A percentile compares a stretch with the other conserved stretches of the same genome.
Evolutionary conservation across 2,797 vertebrate genomes (phyloP).

Genomic region (Mycteria americana): DNA sequence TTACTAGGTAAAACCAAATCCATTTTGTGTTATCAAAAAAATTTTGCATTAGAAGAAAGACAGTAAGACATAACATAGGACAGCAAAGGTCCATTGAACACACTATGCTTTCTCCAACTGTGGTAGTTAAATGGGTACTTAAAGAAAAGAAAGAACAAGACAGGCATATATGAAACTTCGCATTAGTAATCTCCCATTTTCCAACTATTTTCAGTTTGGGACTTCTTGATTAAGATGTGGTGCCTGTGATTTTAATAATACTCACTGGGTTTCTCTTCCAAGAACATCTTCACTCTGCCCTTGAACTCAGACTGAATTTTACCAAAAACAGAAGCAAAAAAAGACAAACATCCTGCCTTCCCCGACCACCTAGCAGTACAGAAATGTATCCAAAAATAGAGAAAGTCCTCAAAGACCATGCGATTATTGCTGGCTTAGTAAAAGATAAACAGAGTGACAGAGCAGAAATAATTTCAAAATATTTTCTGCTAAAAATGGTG

Average conservation of each 20-base stretch:
- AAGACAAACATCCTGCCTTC: slow-evolving; percentile 4
- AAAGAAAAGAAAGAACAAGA: not conserved
- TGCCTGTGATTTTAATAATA: not conserved
- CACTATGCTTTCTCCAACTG: not conserved
- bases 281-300: not conserved
- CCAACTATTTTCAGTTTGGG: not conserved
- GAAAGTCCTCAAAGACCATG: not conserved
- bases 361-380: not conserved
- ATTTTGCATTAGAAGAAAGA: not conserved
- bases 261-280: not conserved
- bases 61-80: not conserved
- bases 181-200: not conserved
- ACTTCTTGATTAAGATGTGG: not conserved
- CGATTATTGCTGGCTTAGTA: not conserved
- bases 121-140: not conserved
- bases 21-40: not conserved
- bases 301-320: slow-evolving; percentile 22
- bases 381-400: slow-evolving; percentile 2
- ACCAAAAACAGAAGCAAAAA: slow-evolving; percentile 24
- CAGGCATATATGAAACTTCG: not conserved
- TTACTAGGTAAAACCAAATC: not conserved
- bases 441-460: not conserved
- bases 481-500: not conserved
- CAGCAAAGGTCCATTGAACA: not conserved
- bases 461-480: not conserved